Conservation (phyloP, 2,888 invertebrate species). For the Eupelmus urozonus region DNA sequence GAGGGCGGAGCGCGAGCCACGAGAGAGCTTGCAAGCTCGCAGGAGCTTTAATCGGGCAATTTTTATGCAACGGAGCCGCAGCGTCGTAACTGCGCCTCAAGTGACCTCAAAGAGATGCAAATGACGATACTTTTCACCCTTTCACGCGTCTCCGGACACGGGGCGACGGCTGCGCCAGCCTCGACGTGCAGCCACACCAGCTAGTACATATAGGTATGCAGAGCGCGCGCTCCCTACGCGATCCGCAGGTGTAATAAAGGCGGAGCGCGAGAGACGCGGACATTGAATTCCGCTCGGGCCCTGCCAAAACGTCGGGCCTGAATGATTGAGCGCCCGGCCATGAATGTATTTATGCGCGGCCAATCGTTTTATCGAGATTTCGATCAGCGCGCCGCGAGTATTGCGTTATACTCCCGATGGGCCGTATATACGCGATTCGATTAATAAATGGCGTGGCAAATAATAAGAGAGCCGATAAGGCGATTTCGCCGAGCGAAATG, state of each 20-base stretch:
- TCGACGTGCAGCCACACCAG: no score
- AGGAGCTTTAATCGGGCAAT: slow-evolving; percentile 52
- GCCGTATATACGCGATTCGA: no score
- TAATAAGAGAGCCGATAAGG: no score
- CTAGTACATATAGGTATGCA: background rate
- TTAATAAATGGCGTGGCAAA: no score
- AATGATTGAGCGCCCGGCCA: background rate
- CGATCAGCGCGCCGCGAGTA: background rate
- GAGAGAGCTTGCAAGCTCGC: no score
- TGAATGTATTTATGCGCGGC: background rate
- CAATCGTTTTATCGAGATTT: background rate
- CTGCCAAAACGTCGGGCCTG: no score
- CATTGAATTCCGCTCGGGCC: slow-evolving; percentile 15
- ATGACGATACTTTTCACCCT: slow-evolving; percentile 53
- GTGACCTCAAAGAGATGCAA: slow-evolving; percentile 59
- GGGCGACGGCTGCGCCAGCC: background rate
- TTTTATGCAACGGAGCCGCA: slow-evolving; percentile 53
- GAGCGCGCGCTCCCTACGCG: background rate
- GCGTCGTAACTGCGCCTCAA: slow-evolving; percentile 42
- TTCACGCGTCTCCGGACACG: slow-evolving; percentile 14
- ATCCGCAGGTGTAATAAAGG: background rate
- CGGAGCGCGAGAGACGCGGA: slow-evolving; percentile 7
- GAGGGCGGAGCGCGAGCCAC: background rate
- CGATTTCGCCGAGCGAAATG: no score
- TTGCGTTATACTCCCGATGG: no score